These are phyloP conservation scores for Calidris pygmaea DNA, from an alignment of 2,113 vertebrate genomes.

Conservation along the genomic window DNA sequence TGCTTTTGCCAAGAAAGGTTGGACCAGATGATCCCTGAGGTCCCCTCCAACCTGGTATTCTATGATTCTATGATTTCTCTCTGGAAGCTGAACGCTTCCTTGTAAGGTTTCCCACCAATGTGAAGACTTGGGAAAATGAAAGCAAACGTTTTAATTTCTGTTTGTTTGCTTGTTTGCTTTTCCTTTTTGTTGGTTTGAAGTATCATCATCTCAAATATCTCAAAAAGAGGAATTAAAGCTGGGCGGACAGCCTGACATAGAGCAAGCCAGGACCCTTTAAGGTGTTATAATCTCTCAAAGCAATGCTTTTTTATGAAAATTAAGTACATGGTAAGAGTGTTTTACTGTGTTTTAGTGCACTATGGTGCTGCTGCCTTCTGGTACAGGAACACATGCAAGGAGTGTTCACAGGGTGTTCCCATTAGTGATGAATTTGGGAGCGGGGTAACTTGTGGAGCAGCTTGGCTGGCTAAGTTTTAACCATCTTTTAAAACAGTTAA, in stretches of 20 bases:
- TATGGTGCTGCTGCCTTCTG: background rate
- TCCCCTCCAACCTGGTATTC: background rate
- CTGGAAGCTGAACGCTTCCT: background rate
- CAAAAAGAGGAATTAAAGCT: background rate
- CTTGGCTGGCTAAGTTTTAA: background rate
- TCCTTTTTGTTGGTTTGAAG: background rate
- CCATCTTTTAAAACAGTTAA: background rate
- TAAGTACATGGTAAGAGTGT: background rate
- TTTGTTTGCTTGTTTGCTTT: background rate
- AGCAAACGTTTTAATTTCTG: background rate
- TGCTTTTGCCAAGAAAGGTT: background rate
- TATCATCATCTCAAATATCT: background rate
- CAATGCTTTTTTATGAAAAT: background rate
- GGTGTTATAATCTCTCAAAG: background rate
- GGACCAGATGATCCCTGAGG: background rate
- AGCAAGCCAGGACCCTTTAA: background rate
- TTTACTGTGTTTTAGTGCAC: background rate
- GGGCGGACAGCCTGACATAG: background rate
- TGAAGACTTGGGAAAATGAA: background rate
- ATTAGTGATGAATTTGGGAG: background rate
- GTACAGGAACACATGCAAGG: background rate
- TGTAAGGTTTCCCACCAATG: fast-evolving
- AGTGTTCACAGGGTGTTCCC: background rate
- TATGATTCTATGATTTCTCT: background rate
- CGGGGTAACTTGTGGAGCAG: background rate